Evolutionary conservation across 2,797 vertebrate species (phyloP).

Genomic region (Huso huso): DNA sequence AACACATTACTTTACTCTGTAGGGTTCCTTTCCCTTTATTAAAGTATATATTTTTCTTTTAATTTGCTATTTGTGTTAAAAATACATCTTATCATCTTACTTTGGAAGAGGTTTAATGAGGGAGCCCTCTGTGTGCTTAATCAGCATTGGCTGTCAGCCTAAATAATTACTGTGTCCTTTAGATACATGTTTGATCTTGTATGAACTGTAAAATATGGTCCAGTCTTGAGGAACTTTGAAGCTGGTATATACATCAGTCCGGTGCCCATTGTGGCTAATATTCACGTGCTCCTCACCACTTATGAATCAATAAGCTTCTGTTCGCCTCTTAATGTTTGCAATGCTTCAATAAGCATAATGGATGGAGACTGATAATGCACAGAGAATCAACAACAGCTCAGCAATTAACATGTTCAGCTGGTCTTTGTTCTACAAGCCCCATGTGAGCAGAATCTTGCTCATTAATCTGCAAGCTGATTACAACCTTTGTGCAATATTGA

Average conservation of each 20-base stretch:
- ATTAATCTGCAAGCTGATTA: conserved; percentile 17
- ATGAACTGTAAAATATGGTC: neutral
- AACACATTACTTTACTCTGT: no score
- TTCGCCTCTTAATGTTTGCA: neutral
- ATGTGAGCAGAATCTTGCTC: conserved; percentile 32
- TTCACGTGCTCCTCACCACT: neutral
- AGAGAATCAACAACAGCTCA: conserved; percentile 2
- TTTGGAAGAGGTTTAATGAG: no score
- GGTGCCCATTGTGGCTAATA: neutral
- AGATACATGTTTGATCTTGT: no score
- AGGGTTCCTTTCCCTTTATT: no score
- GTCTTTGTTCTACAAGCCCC: conserved; percentile 50
- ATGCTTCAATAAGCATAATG: neutral
- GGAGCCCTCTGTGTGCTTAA: no score
- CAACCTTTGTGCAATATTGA: conserved; percentile 10
- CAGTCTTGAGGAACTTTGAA: neutral
- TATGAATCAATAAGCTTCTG: conserved; percentile 9
- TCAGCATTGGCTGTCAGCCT: no score
- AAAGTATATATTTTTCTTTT: no score
- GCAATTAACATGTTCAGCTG: conserved; percentile 11
- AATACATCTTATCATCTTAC: no score
- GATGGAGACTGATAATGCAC: conserved; percentile 1
- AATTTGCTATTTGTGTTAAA: no score
- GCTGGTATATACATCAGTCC: neutral
- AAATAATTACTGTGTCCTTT: no score